Conservation (phyloP, 2,797 vertebrate genomes). For the Gadopsis marmoratus region DNA sequence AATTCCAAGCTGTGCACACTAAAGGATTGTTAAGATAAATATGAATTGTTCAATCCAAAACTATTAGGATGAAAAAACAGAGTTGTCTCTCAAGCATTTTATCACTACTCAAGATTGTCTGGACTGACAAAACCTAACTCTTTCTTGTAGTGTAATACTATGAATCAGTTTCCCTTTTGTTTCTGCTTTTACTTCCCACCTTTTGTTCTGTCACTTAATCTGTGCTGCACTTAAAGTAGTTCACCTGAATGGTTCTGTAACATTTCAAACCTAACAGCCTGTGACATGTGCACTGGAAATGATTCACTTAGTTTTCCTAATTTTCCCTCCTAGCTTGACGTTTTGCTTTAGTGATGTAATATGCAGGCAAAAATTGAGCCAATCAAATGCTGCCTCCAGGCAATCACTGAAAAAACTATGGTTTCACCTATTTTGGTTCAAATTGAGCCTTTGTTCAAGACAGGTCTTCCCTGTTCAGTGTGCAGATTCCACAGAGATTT, state of each 20-base stretch:
- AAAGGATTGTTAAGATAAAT: conserved; percentile 6
- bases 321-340: neutral
- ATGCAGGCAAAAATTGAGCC: neutral
- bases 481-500: neutral
- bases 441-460: neutral
- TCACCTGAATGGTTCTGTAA: neutral
- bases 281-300: neutral
- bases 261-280: neutral
- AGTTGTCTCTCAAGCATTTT: neutral
- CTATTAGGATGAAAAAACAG: neutral
- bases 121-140: conserved; percentile 16
- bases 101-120: neutral
- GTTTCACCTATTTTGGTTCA: neutral
- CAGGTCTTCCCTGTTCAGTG: neutral
- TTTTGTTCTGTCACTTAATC: neutral
- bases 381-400: neutral
- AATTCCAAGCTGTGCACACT: neutral
- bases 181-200: neutral
- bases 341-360: neutral
- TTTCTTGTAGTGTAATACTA: neutral
- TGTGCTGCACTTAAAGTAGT: neutral
- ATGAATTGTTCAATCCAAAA: conserved; percentile 11
- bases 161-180: conserved; percentile 12
- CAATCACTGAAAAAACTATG: neutral
- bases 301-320: neutral